Base-by-base conservation (phyloP, 2,888 invertebrate species). In the Autographa gamma region DNA sequence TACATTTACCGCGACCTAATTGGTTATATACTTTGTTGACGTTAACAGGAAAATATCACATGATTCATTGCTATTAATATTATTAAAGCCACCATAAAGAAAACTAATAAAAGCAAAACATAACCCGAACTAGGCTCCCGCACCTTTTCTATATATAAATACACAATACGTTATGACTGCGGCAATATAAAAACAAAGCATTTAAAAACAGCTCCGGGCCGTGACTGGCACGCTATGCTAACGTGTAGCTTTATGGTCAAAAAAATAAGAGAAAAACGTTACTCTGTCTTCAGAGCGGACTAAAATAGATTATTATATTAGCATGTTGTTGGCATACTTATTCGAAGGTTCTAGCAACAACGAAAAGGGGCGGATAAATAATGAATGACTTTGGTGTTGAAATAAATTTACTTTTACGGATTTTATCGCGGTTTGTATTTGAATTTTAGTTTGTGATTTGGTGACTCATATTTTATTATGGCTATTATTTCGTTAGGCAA, bases 251-350 rank as follows among this genome's bases (percentile, higher is more conserved):
- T 31, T 60, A 60, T 34, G 7, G 60, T 38, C 7, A 48, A 48
- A 18, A 18, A 41, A 19, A 41, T 18, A 60, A 60, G 18, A 38
- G 60, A 38, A 60, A 9, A 60, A n/a, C 34, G 13, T 16, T 34
- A 8, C 43, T 14, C 41, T 8, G 3, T 19, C 4, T 25, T 11
- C 43, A 62, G 41, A 16, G 25, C 2, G 19, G 38, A 19, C 16
- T 54, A 56, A 16, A 63, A 48, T 48, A n/a, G 48, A 48, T 48
- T 48, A 43, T 43, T 6, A n/a, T n/a, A 16, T 43, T 43, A n/a
- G 48, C 48, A 48, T n/a, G n/a, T 48, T 48, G 48, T 48, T 48
- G n/a, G 16, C n/a, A 48, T n/a, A n/a, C 16, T 6, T n/a, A 48
- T 48, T 48, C n/a, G n/a, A 48, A 48, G 48, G n/a, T 48, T n/a